Percentiles rank a stretch among this genome's conserved stretches.
These are phyloP conservation scores for Callaeas wilsoni DNA, from an alignment of 2,113 vertebrate species.

Conservation along the genomic window DNA sequence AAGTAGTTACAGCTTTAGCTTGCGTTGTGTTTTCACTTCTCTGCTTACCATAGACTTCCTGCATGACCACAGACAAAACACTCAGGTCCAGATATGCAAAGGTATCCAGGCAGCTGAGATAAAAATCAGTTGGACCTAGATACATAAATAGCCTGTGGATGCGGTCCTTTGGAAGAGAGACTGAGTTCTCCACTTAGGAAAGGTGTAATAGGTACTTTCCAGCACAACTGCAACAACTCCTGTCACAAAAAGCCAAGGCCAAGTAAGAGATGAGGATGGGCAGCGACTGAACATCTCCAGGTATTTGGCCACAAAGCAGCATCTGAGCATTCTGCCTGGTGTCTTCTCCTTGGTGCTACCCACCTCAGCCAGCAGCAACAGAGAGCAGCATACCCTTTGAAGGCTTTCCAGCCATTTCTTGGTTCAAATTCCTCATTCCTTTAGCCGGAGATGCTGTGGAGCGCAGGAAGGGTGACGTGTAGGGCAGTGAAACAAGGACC, in stretches of 20 bases:
- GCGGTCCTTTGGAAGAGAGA: neutral
- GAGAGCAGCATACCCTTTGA: neutral
- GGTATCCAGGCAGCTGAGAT: neutral
- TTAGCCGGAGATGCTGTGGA: neutral
- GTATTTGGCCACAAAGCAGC: neutral
- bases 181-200: neutral
- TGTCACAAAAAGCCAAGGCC: neutral
- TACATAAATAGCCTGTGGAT: conserved; percentile 1
- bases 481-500: neutral
- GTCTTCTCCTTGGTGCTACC: neutral
- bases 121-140: neutral
- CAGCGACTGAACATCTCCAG: neutral
- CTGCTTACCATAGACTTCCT: conserved; percentile 20
- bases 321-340: neutral
- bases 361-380: neutral
- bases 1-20: neutral
- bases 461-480: neutral
- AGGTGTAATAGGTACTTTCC: neutral
- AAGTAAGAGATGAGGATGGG: neutral
- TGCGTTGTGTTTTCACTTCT: neutral
- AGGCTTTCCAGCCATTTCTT: neutral
- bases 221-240: neutral
- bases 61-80: conserved; percentile 21
- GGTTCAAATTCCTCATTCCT: neutral
- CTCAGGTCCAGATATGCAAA: neutral